Evolutionary conservation across 2,797 vertebrate genomes (phyloP), one percentile per base, ranked within the genome.

Genomic region (Helarctos malayanus): DNA sequence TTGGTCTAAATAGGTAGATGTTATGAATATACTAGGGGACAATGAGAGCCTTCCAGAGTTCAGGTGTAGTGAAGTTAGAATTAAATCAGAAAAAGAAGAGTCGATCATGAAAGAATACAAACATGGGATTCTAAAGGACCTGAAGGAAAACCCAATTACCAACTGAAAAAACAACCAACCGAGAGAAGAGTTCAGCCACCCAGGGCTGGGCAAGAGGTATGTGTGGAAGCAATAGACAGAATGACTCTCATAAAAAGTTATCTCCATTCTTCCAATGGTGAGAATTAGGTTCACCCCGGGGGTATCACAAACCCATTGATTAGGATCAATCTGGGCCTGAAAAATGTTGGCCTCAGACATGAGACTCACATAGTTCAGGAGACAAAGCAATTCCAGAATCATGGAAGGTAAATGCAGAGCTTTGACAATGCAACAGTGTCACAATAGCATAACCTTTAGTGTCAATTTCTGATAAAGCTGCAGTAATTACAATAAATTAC

Each of bases 401-500:
- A 1, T 29, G 21, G 68, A 69, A 94, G 52, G 73, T 19, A 38
- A 82, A 85, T 21, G 9, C 63, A 95, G 88, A 76, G 41, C 13
- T 75, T 82, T 80, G 45, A 80, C 56, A 92, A 56, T 35, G 25
- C 82, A 76, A 94, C 69, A 69, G 59, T 84, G 73, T 88, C 92
- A 93, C 89, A 76, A 61, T 91, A 63, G 56, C 75, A 85, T 97
- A 96, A 95, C 93, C 95, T 94, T 97, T 89, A 75, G 18, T 97
- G 95, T 97, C 95, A 96, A 83, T 29, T 95, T 97, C 65, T 88
- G 87, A 98, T 69, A 97, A 96, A 96, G 59, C 56, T 75, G 89
- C 7, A 16, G 49, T 86, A 89, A 97, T 97, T 96, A 96, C 13
- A 92, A 86, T 93, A 97, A 96, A 98, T 98, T 97, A 97, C 38